Percentiles rank a stretch among this genome's conserved stretches.
Evolutionary conservation across 2,888 invertebrate species (phyloP).

Genomic region (Odontothrips loti): DNA sequence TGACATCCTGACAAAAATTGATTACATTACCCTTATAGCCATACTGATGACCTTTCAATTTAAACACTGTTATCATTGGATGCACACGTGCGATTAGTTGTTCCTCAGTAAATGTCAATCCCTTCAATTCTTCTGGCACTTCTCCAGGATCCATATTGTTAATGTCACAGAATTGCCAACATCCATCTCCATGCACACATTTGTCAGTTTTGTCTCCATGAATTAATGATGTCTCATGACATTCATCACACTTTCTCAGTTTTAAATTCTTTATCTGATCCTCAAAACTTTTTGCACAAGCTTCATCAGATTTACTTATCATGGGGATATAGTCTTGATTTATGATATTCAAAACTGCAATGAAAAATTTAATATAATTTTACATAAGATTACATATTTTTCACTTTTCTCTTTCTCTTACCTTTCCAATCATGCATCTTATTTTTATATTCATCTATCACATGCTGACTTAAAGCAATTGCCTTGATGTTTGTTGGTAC

Average conservation of each 20-base stretch:
- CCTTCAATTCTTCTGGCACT: slow-evolving; percentile 22
- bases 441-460: background rate
- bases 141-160: slow-evolving; percentile 24
- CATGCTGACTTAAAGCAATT: background rate
- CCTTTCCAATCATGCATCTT: background rate
- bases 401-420: background rate
- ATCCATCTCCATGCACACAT: background rate
- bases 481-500: background rate
- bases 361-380: background rate
- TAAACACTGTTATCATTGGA: slow-evolving; percentile 31
- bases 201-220: background rate
- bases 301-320: background rate
- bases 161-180: background rate
- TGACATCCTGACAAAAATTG: slow-evolving; percentile 31
- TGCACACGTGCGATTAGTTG: slow-evolving; percentile 32
- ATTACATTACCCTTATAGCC: slow-evolving; percentile 32
- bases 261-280: background rate
- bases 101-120: slow-evolving; percentile 30
- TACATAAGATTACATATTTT: background rate
- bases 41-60: slow-evolving; percentile 32
- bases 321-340: background rate
- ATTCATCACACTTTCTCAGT: background rate
- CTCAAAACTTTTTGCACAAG: background rate
- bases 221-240: background rate
- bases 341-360: background rate